Percentiles rank a stretch among this genome's conserved stretches.
Conservation (phyloP, 2,113 vertebrate species). For the Sapajus apella region DNA sequence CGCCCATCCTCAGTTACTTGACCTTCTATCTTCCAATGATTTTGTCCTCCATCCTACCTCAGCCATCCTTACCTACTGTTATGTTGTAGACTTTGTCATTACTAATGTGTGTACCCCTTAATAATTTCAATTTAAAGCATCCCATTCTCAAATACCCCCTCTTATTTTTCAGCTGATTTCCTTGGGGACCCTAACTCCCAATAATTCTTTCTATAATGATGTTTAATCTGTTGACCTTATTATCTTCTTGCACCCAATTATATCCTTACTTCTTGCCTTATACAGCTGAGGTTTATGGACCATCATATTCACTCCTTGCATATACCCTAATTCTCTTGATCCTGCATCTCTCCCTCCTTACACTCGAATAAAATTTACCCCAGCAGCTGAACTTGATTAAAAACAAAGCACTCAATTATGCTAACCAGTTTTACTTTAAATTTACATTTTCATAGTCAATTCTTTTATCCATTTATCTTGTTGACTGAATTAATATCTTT, state of each 20-base stretch:
- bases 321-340: not conserved
- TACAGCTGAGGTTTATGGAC: not conserved
- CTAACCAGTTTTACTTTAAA: not conserved
- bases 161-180: not conserved
- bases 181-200: not conserved
- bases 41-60: not conserved
- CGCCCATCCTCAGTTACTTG: too few relatives aligned
- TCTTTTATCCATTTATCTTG: not conserved
- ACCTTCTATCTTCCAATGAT: not conserved
- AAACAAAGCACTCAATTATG: not conserved
- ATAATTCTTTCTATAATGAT: not conserved
- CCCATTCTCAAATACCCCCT: not conserved
- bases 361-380: not conserved
- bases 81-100: not conserved
- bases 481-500: not conserved
- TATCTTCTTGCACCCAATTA: not conserved
- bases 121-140: not conserved
- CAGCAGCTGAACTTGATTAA: not conserved
- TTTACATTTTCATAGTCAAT: not conserved
- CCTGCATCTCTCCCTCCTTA: not conserved
- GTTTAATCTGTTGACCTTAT: not conserved
- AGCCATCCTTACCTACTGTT: not conserved
- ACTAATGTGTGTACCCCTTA: not conserved
- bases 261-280: not conserved
- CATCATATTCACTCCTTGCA: not conserved